Percentiles rank a stretch among this genome's conserved stretches.
Conservation (phyloP, 2,113 vertebrate genomes). For the Nyctibius bracteatus region DNA sequence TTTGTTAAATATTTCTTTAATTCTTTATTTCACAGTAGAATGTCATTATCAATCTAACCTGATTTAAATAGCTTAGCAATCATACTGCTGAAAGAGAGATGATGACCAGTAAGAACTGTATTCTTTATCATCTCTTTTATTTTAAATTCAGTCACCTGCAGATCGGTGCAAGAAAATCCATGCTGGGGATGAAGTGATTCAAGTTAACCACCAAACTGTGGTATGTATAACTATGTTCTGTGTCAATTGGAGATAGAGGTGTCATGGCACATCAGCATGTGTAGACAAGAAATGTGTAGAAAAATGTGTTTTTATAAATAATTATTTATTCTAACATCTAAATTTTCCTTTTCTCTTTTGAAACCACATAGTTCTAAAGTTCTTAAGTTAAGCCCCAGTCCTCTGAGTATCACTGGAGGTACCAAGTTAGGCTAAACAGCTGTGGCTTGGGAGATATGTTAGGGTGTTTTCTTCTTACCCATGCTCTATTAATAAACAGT, state of each 20-base stretch:
- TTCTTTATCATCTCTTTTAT: conserved; percentile 77
- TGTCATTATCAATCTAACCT: conserved; percentile 18
- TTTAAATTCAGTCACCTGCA: conserved; percentile 88
- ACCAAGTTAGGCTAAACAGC: neutral
- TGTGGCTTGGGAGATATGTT: neutral
- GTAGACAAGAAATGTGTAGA: conserved; percentile 35
- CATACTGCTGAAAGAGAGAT: conserved; percentile 62
- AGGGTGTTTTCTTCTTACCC: neutral
- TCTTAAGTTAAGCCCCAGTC: neutral
- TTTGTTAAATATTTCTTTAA: conserved; percentile 20
- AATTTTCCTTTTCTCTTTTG: neutral
- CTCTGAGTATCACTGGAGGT: neutral
- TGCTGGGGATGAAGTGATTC: conserved; percentile 90
- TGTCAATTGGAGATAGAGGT: conserved; percentile 71
- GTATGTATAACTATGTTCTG: conserved; percentile 82
- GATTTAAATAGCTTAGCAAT: conserved; percentile 45
- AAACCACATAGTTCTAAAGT: neutral
- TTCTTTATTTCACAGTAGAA: conserved; percentile 32
- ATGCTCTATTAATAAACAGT: neutral
- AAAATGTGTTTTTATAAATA: conserved; percentile 25
- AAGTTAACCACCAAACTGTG: conserved; percentile 88
- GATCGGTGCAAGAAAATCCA: conserved; percentile 98
- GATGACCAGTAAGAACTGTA: conserved; percentile 62
- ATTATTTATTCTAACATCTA: neutral
- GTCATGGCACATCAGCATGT: conserved; percentile 21